Base-by-base conservation (phyloP, 2,797 vertebrate genomes). In the Pantherophis alleghaniensis region DNA sequence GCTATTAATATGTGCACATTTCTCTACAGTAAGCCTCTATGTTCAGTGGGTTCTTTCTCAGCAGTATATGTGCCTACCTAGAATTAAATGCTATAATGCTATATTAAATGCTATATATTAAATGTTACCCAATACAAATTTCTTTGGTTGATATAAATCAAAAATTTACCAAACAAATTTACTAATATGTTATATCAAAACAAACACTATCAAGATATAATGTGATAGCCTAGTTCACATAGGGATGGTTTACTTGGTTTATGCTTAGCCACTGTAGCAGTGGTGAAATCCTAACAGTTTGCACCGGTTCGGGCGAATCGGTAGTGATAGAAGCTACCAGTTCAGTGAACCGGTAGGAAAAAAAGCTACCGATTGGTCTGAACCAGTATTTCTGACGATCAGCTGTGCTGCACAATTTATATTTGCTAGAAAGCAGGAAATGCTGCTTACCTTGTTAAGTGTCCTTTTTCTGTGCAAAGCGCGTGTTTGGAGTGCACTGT, bases 1-100 rank as follows among this genome's bases (percentile, higher is more conserved):
- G 59, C 0, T 96, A 91, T 93, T 90, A 89, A 91, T 42, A n/a
- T 94, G 74, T 51, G 11, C 47, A 63, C 57, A 10, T 57, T 88
- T 74, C 61, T 69, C 24, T 51, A 14, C 53, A 9, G 11, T 37
- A n/a, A 91, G 18, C 20, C 12, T 61, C 22, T 87, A 47, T 66
- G 42, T 61, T 91, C 28, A 87, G 3, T 37, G n/a, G 22, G 22
- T 53, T 63, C 61, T 87, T n/a, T 87, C 28, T 91, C 20, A 55
- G 20, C 83, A 7, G 24, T 91, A 14, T 10, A 83, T 11, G 20
- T 37, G 28, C 22, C 79, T 91, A 7, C 26, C 51, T 56, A 13
- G 47, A 69, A 90, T 28, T 79, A 90, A 90, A 32, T 83, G 42
- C 74, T 47, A 24, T 5, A 47, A 47, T 37, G 37, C 37, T 37